Conservation (phyloP, 1,140 invertebrate species). For the Eriosoma lanigerum region DNA sequence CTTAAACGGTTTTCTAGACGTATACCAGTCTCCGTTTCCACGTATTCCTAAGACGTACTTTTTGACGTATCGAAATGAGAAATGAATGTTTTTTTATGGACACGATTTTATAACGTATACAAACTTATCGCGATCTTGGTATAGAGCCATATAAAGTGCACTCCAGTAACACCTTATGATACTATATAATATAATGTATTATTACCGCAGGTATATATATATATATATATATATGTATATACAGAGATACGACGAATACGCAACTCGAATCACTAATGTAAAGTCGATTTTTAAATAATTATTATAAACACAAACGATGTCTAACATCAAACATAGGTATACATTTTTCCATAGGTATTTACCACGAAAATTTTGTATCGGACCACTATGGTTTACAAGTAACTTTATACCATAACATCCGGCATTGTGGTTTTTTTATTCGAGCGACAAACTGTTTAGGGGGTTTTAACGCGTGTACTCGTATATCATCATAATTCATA, state of each 20-base stretch:
- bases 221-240: too few species aligned
- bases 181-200: too few species aligned
- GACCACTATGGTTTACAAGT: neutral
- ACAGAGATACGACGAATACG: too few species aligned
- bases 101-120: neutral
- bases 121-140: neutral
- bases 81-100: neutral
- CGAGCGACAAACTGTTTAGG: too few species aligned
- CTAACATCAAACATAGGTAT: neutral
- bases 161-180: too few species aligned
- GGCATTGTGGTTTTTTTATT: neutral
- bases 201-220: too few species aligned
- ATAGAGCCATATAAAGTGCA: too few species aligned
- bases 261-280: too few species aligned
- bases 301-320: too few species aligned
- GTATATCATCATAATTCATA: too few species aligned
- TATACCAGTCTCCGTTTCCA: neutral
- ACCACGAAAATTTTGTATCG: neutral
- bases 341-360: neutral
- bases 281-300: too few species aligned
- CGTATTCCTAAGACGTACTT: neutral
- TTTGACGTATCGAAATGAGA: conserved; percentile 25
- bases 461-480: too few species aligned
- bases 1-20: neutral
- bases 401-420: neutral